Conservation (phyloP, 2,888 invertebrate species). For the Macrosoma leucophasiata region DNA sequence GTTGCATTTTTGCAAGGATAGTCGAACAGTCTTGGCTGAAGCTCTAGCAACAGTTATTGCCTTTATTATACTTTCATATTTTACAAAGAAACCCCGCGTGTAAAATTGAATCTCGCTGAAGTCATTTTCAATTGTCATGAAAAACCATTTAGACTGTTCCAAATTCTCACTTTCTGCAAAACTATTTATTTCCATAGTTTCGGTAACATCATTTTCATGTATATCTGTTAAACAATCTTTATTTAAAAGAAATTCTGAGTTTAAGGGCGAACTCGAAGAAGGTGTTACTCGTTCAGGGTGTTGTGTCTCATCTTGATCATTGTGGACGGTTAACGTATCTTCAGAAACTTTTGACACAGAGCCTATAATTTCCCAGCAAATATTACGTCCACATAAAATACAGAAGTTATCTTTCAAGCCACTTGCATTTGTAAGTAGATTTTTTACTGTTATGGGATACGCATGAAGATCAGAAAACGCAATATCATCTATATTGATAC, state of each 20-base stretch:
- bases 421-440: constrained; percentile 48
- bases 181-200: too few species aligned
- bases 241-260: too few species aligned
- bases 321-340: constrained; percentile 13
- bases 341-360: constrained; percentile 45
- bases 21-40: constrained; percentile 64
- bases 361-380: constrained; percentile 64
- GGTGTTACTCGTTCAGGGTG: too few species aligned
- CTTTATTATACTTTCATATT: constrained; percentile 64
- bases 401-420: constrained; percentile 53
- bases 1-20: constrained; percentile 49
- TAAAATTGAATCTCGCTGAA: constrained; percentile 71
- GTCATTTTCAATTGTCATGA: constrained; percentile 71
- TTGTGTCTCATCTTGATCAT: too few species aligned
- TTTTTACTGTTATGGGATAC: constrained; percentile 55
- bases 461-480: constrained; percentile 45
- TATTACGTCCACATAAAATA: constrained; percentile 52
- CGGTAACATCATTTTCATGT: too few species aligned
- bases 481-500: constrained; percentile 54
- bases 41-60: constrained; percentile 63
- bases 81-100: constrained; percentile 69
- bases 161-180: constrained; percentile 4
- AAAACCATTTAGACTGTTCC: constrained; percentile 66
- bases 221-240: too few species aligned
- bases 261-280: too few species aligned